Percentiles rank a stretch among this genome's conserved stretches.
These are phyloP conservation scores for Fundulus diaphanus DNA, from an alignment of 2,797 vertebrate species.

Conservation along the genomic window DNA sequence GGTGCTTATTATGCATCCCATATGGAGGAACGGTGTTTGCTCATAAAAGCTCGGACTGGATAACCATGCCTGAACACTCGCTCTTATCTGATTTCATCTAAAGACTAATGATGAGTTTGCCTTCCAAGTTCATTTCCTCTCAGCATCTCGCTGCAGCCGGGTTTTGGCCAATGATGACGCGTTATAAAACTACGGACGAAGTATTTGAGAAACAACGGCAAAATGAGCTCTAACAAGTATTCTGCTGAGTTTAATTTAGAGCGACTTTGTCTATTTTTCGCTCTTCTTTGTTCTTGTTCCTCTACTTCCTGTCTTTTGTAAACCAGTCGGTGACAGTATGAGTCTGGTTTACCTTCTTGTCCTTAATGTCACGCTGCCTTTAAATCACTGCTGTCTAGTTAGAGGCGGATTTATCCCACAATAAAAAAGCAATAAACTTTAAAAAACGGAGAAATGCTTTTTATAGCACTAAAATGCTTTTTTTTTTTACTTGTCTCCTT, in stretches of 20 bases:
- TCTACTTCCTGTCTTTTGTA: conserved; percentile 51
- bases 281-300: conserved; percentile 18
- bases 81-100: conserved; percentile 76
- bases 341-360: conserved; percentile 51
- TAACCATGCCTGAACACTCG: conserved; percentile 75
- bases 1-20: conserved; percentile 76
- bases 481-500: conserved; percentile 26
- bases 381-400: conserved; percentile 62
- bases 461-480: conserved; percentile 26
- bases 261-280: conserved; percentile 20
- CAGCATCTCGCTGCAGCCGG: conserved; percentile 51
- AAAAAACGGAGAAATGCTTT: conserved; percentile 12
- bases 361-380: conserved; percentile 50
- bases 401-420: conserved; percentile 56
- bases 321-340: conserved; percentile 43
- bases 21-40: conserved; percentile 67
- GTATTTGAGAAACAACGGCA: conserved; percentile 75
- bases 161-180: conserved; percentile 68
- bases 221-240: conserved; percentile 80
- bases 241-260: conserved; percentile 63
- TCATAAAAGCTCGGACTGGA: conserved; percentile 73
- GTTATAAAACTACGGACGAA: conserved; percentile 68
- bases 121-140: conserved; percentile 76
- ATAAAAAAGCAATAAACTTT: conserved; percentile 34
- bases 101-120: conserved; percentile 76